Percentiles rank a stretch among this genome's conserved stretches.
Conservation (phyloP, 2,888 invertebrate species). For the Neoscelio sp. region DNA sequence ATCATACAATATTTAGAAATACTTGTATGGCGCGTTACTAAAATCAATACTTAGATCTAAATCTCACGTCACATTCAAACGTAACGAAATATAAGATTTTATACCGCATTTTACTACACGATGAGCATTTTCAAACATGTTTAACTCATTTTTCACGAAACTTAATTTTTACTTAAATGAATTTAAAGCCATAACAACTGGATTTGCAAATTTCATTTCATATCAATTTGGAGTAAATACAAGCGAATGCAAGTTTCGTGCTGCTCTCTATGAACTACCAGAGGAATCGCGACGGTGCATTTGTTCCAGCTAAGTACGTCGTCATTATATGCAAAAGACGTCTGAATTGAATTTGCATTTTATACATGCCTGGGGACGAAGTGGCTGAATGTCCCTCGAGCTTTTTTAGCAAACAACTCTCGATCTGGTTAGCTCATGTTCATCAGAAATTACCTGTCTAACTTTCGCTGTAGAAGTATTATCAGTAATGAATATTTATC, state of each 20-base stretch:
- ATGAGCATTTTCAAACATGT: not conserved
- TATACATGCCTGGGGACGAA: constrained; percentile 10
- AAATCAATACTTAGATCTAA: constrained; percentile 15
- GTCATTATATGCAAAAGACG: constrained; percentile 34
- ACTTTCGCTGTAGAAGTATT: no score
- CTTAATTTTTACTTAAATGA: constrained; percentile 1
- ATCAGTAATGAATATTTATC: no score
- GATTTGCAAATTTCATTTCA: not conserved
- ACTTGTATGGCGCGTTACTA: no score
- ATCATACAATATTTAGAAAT: no score
- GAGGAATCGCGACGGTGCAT: constrained; percentile 23
- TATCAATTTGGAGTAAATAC: constrained; percentile 7
- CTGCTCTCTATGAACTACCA: constrained; percentile 23
- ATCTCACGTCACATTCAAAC: constrained; percentile 15
- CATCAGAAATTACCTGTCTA: not conserved
- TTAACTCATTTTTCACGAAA: no score
- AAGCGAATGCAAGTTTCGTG: constrained; percentile 3
- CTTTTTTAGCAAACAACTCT: constrained; percentile 22
- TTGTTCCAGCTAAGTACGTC: constrained; percentile 31
- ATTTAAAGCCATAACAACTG: no score
- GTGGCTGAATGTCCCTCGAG: constrained; percentile 1
- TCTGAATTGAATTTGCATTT: constrained; percentile 42
- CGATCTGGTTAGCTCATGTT: constrained; percentile 25
- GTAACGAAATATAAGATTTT: constrained; percentile 17
- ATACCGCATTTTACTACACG: not conserved